Evolutionary conservation across 2,888 invertebrate genomes (phyloP), one percentile per base, ranked within the genome.

Genomic region (Cheilosia vernalis): DNA sequence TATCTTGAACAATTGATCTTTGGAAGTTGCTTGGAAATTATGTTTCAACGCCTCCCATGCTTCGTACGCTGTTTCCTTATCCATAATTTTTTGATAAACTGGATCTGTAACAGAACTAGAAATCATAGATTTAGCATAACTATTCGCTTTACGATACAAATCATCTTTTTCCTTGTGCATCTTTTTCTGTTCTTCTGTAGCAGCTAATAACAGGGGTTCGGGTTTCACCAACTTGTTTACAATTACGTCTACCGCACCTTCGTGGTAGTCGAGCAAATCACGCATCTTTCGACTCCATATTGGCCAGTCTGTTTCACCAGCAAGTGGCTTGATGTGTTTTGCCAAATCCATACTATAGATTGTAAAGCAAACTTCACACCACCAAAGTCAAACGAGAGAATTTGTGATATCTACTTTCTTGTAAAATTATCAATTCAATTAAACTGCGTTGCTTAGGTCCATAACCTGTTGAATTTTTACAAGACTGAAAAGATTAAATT

Each of bases 1-100:
- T 21, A 89, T 89, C 67, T 88, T 89, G 77, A 90, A 90, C 33
- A 91, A 51, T 84, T 90, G 89, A 87, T 90, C 89, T 74, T 88
- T 89, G 9, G 89, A 88, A 30, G 88, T 82, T 40, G 89, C 89
- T 79, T 90, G 88, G 70, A 89, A 90, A 9, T 88, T 69, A 30
- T 77, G 70, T 69, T 88, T 73, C 15, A 84, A 63, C 6, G 79
- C 73, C 44, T 90, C 88, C 89, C 90, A 90, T 30, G 88, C 27
- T 4, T 53, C 53, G n/a, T 27, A 70, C 0, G 90, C 89, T 58
- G 89, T 10, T n/a, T n/a, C n/a, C n/a, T n/a, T n/a, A n/a, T n/a
- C n/a, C n/a, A n/a, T n/a, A n/a, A n/a, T n/a, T n/a, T n/a, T n/a
- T n/a, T n/a, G n/a, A n/a, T n/a, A n/a, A n/a, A n/a, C n/a, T n/a